These are phyloP conservation scores for Sinocyclocheilus maitianheensis DNA, from an alignment of 2,113 vertebrate species.

Conservation along the genomic window DNA sequence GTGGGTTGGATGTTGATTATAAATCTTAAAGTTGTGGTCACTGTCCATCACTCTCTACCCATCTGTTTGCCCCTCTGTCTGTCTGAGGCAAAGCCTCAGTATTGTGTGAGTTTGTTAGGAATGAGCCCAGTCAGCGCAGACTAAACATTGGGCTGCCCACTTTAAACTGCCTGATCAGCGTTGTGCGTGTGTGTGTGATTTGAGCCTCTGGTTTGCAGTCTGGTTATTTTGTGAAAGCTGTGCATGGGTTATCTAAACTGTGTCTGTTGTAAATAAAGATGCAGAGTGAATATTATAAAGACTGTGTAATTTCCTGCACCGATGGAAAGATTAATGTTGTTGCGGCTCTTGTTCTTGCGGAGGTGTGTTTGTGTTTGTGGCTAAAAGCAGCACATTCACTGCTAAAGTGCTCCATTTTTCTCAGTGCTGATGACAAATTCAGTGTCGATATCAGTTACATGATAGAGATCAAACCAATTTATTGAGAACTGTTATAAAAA, in stretches of 20 bases:
- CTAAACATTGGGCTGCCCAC: slow-evolving; percentile 67
- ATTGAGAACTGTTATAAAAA: too few species aligned
- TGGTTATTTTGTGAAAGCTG: slow-evolving; percentile 31
- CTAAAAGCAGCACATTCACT: neutral
- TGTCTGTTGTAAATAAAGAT: slow-evolving; percentile 14
- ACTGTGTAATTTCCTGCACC: neutral
- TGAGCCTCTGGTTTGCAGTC: slow-evolving; percentile 21
- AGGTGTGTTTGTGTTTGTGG: neutral
- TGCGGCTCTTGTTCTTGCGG: neutral
- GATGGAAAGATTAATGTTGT: neutral
- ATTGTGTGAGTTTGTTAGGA: slow-evolving; percentile 74
- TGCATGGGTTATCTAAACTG: slow-evolving; percentile 33
- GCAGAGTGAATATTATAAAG: slow-evolving; percentile 19
- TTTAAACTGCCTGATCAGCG: slow-evolving; percentile 78
- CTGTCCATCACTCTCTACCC: neutral
- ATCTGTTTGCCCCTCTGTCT: slow-evolving; percentile 52
- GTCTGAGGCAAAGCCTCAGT: slow-evolving; percentile 69
- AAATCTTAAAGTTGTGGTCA: slow-evolving; percentile 13
- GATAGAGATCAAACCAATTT: neutral
- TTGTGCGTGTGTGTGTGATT: slow-evolving; percentile 36
- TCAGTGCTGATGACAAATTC: slow-evolving; percentile 35
- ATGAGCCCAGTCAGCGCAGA: slow-evolving; percentile 78
- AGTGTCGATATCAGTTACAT: neutral
- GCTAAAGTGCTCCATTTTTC: neutral
- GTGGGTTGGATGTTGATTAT: slow-evolving; percentile 19